A percentile compares a stretch with the other conserved stretches of the same genome.
Evolutionary conservation across 2,888 invertebrate genomes (phyloP).

Genomic region (Caenorhabditis sp.): DNA sequence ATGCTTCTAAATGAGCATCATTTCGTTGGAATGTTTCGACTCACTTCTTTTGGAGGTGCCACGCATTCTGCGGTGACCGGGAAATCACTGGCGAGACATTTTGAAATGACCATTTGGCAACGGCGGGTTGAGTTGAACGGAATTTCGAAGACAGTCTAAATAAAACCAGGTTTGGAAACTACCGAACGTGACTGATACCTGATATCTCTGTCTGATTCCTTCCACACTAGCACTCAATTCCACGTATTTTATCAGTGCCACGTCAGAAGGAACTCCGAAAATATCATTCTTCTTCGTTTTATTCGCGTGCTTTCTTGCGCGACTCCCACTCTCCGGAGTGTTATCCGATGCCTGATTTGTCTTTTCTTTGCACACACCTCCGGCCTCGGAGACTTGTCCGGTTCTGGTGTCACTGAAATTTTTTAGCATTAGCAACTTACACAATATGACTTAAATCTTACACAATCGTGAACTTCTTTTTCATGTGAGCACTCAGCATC

Average conservation of each 20-base stretch:
- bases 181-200: constrained; percentile 45
- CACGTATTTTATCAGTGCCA: constrained; percentile 76
- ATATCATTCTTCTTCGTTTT: constrained; percentile 58
- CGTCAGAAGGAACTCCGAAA: constrained; percentile 75
- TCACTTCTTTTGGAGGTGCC: constrained; percentile 22
- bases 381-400: constrained; percentile 72
- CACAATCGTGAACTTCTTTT: constrained; percentile 77
- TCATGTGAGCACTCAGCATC: constrained; percentile 65
- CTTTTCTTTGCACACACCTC: constrained; percentile 34
- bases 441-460: constrained; percentile 37
- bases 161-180: no score
- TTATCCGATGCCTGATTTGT: constrained; percentile 21
- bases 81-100: constrained; percentile 63
- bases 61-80: constrained; percentile 30
- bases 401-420: constrained; percentile 68
- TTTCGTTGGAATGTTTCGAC: background rate
- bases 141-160: constrained; percentile 73
- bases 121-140: constrained; percentile 77
- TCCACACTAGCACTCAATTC: constrained; percentile 73
- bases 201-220: constrained; percentile 75
- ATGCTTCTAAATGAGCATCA: background rate
- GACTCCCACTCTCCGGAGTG: constrained; percentile 18
- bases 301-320: background rate
- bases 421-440: no score
- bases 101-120: constrained; percentile 74